Evolutionary conservation across 2,113 vertebrate species (phyloP).

Genomic region (Cranoglanis bouderius): DNA sequence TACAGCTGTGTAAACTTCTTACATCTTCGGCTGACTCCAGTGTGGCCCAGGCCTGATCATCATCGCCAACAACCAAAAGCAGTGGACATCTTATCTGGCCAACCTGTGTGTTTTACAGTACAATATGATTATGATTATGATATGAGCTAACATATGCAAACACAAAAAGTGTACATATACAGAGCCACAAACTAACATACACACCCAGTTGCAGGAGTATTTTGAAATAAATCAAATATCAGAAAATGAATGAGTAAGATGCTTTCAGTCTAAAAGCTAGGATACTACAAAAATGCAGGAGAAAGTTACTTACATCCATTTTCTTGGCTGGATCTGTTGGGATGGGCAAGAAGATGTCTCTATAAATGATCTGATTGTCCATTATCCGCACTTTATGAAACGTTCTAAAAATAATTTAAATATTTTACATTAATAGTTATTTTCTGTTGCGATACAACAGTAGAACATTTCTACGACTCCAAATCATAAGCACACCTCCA

Average conservation of each 20-base stretch:
- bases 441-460: neutral
- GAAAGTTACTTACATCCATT: conserved; percentile 59
- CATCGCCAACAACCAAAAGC: conserved; percentile 66
- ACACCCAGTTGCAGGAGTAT: neutral
- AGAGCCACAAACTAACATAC: neutral
- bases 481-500: neutral
- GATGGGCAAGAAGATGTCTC: conserved; percentile 43
- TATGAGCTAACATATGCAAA: neutral
- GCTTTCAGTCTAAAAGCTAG: neutral
- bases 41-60: conserved; percentile 70
- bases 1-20: conserved; percentile 12
- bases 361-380: conserved; percentile 58
- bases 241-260: neutral
- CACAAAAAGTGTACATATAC: neutral
- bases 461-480: neutral
- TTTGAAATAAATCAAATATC: neutral
- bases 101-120: conserved; percentile 55
- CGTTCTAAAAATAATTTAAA: conserved; percentile 50
- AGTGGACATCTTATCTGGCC: conserved; percentile 69
- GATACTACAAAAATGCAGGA: neutral
- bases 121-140: neutral
- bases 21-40: conserved; percentile 67
- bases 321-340: conserved; percentile 25
- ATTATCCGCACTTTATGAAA: conserved; percentile 10
- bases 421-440: no score